A percentile compares a stretch with the other conserved stretches of the same genome.
phyloP scores from a whole-genome alignment of 2,113 vertebrate species.

The Bujurquina vittata region DNA sequence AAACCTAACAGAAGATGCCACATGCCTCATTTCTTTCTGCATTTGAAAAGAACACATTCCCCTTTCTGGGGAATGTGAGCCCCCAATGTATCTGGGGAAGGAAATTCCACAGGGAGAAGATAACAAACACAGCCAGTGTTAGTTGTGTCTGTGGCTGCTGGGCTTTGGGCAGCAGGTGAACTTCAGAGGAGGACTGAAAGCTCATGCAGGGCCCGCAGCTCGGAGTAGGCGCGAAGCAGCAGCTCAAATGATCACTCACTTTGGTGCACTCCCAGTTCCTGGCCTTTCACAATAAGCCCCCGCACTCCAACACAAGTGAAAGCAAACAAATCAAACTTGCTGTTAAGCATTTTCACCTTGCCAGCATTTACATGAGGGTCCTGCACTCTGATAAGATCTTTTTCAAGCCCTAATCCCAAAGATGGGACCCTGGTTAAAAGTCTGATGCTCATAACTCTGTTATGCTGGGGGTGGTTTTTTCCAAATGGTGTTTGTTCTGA shows the following conservation, averaged over 20 bases:
- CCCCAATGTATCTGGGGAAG: conserved; percentile 72
- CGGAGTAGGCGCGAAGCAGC: conserved; percentile 28
- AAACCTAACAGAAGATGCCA: conserved; percentile 51
- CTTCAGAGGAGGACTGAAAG: conserved; percentile 43
- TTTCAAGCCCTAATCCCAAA: conserved; percentile 16
- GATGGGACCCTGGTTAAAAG: conserved; percentile 21
- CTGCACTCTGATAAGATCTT: conserved; percentile 51
- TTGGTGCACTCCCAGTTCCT: neutral
- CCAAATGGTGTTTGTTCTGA: no score
- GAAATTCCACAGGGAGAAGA: conserved; percentile 78
- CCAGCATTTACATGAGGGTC: conserved; percentile 57
- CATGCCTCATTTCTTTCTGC: conserved; percentile 48
- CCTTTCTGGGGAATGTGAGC: conserved; percentile 65
- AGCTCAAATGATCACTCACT: conserved; percentile 34
- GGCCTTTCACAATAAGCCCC: conserved; percentile 40
- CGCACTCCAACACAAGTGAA: conserved; percentile 32
- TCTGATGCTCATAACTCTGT: no score
- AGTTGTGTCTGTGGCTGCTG: conserved; percentile 64
- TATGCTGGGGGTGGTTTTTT: no score
- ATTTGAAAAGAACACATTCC: conserved; percentile 30
- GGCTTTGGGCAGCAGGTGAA: conserved; percentile 74
- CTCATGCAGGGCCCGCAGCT: conserved; percentile 52
- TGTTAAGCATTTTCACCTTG: conserved; percentile 13
- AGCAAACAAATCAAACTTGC: conserved; percentile 57
- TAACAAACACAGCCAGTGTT: conserved; percentile 70